phyloP scores from a whole-genome alignment of 2,888 invertebrate genomes.

The Athalia rosae region DNA sequence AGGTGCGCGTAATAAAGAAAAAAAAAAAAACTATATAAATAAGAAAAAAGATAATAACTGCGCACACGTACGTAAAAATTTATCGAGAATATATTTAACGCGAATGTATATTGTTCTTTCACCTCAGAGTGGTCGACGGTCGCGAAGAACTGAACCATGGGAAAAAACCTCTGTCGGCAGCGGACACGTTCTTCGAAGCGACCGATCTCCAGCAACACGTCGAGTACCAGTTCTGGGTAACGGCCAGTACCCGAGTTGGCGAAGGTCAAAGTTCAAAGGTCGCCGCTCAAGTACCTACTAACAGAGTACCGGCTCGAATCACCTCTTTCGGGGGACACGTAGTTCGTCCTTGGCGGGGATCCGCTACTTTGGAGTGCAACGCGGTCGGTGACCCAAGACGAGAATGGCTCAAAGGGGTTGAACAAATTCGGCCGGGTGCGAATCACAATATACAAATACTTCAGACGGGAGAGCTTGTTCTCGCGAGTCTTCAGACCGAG shows the following conservation, averaged over 20 bases:
- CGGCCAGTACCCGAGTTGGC: slow-evolving; percentile 85
- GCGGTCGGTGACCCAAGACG: slow-evolving; percentile 81
- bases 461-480: slow-evolving; percentile 80
- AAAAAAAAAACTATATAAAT: too few relatives aligned
- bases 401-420: slow-evolving; percentile 79
- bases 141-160: slow-evolving; percentile 82
- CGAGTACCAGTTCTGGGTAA: slow-evolving; percentile 87
- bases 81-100: neutral
- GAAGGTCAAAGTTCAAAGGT: slow-evolving; percentile 85
- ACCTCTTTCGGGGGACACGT: slow-evolving; percentile 83
- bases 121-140: slow-evolving; percentile 78
- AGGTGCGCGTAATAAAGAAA: slow-evolving; percentile 72
- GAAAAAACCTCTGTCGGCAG: slow-evolving; percentile 80
- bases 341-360: slow-evolving; percentile 81
- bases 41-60: too few relatives aligned
- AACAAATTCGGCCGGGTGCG: slow-evolving; percentile 76
- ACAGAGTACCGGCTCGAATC: slow-evolving; percentile 81
- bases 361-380: slow-evolving; percentile 79
- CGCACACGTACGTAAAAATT: neutral
- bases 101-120: neutral
- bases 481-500: slow-evolving; percentile 79
- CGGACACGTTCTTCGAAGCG: slow-evolving; percentile 80
- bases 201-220: slow-evolving; percentile 81
- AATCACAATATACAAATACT: slow-evolving; percentile 79
- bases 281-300: slow-evolving; percentile 80